phyloP scores from a whole-genome alignment of 2,797 vertebrate genomes.

The Brachyalestes nurse region DNA sequence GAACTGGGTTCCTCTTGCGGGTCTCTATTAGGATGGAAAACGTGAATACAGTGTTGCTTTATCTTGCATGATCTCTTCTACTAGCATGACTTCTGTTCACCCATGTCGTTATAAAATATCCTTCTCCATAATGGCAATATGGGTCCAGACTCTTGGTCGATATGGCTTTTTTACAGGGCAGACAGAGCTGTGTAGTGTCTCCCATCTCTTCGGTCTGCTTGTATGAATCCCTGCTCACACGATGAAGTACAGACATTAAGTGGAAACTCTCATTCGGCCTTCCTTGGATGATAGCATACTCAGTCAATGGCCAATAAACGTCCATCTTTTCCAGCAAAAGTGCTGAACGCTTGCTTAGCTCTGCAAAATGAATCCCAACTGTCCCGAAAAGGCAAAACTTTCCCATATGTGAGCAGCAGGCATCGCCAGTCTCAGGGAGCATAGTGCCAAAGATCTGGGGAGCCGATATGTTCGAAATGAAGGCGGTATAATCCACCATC shows the following conservation, averaged over 20 bases:
- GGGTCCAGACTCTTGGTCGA: background rate
- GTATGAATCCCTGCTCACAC: slow-evolving; percentile 16
- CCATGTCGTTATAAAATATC: slow-evolving; percentile 7
- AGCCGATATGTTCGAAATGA: slow-evolving; percentile 49
- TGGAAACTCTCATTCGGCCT: slow-evolving; percentile 27
- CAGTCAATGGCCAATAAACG: slow-evolving; percentile 61
- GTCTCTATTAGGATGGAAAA: slow-evolving; percentile 62
- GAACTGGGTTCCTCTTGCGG: slow-evolving; percentile 58
- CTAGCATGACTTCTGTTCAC: slow-evolving; percentile 16
- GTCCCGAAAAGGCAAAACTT: slow-evolving; percentile 62
- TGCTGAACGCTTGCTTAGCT: slow-evolving; percentile 45
- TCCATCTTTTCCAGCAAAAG: slow-evolving; percentile 57
- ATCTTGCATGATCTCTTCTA: slow-evolving; percentile 15
- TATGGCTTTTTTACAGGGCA: background rate
- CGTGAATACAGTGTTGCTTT: slow-evolving; percentile 66
- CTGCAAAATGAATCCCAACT: slow-evolving; percentile 61
- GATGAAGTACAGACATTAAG: slow-evolving; percentile 24
- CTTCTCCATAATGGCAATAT: slow-evolving; percentile 7
- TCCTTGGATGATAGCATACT: slow-evolving; percentile 64
- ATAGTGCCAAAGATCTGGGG: slow-evolving; percentile 67
- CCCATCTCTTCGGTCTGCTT: slow-evolving; percentile 7
- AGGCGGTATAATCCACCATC: slow-evolving; percentile 20
- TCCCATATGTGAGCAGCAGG: slow-evolving; percentile 66
- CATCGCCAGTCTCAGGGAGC: slow-evolving; percentile 57
- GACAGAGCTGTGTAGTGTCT: background rate